Percentiles rank a stretch among this genome's conserved stretches.
These are phyloP conservation scores for Corythoichthys haematopterus DNA, from an alignment of 2,113 vertebrate species.

Conservation along the genomic window DNA sequence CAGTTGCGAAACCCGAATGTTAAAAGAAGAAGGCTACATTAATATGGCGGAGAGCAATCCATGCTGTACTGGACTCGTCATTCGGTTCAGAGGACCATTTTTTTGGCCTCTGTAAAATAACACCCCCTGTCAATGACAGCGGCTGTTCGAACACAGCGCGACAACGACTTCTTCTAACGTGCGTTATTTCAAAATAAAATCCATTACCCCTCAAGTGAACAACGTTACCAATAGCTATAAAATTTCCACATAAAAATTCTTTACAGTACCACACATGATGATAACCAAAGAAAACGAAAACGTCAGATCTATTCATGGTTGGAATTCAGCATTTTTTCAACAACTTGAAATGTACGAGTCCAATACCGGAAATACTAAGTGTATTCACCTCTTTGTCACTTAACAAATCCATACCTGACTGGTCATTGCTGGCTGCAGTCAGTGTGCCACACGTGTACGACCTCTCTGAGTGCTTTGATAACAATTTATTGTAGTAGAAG, in stretches of 20 bases:
- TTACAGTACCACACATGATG: no score
- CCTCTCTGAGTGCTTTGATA: not conserved
- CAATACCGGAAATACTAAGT: not conserved
- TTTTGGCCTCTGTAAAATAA: slow-evolving; percentile 40
- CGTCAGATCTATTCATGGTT: not conserved
- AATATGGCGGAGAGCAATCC: slow-evolving; percentile 46
- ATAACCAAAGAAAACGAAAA: not conserved
- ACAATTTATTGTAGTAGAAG: no score
- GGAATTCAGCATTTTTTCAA: not conserved
- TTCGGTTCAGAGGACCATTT: slow-evolving; percentile 43
- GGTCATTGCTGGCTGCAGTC: not conserved
- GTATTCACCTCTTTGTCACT: not conserved
- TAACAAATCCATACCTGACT: not conserved
- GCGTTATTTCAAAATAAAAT: slow-evolving; percentile 40
- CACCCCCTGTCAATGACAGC: slow-evolving; percentile 59
- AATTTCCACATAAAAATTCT: no score
- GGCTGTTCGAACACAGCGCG: not conserved
- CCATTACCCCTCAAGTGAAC: no score
- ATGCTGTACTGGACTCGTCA: slow-evolving; percentile 42
- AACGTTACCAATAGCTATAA: no score
- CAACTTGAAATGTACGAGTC: not conserved
- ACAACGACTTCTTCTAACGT: not conserved
- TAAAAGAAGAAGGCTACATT: slow-evolving; percentile 4
- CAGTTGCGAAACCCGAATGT: not conserved
- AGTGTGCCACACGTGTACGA: not conserved